Evolutionary conservation across 2,797 vertebrate species (phyloP), one percentile per base, ranked within the genome.

Genomic region (Columba guinea): DNA sequence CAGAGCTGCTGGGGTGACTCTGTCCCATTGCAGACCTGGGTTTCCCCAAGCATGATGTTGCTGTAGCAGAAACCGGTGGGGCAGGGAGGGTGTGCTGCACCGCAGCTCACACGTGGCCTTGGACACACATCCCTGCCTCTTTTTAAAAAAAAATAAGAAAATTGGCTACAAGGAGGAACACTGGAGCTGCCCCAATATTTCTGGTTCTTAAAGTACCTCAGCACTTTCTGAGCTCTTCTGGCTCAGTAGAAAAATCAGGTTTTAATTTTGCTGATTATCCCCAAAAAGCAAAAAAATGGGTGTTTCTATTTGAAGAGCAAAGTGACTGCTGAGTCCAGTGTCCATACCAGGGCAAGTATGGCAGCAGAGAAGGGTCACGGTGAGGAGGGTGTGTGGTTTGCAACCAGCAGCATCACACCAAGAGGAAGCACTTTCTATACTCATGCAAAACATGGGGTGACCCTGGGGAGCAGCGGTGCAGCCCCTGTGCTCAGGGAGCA

Each of bases 121-220:
- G 20, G 51, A 49, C n/a, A 13, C 59, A 2, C 24, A 26, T 10
- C 32, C 20, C 24, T 18, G n/a, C n/a, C 59, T 52, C 67, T 51
- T 13, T 37, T 37, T 37, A 37, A 37, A 37, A 37, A 37, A 37
- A 4, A 10, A 51, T 48, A 32, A 28, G 55, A 32, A 41, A 19
- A 8, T 68, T 94, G 74, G 87, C 87, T 49, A 2, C 1, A 1
- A 39, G 24, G 44, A 67, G 44, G 39, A 44, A 27, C 2, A 6
- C 69, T 84, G 83, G 87, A 90, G 37, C 80, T 65, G 75, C 58
- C 87, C 70, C 79, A 87, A 7, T 9, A 5, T 48, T 87, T 39
- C n/a, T 55, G n/a, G 39, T 37, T 73, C 35, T 77, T 74, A 17
- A 60, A 74, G 67, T 20, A 62, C 56, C 58, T 62, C 71, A 10